These are phyloP conservation scores for Orchesellides sinensis DNA, from an alignment of 2,888 invertebrate species.

Conservation along the genomic window DNA sequence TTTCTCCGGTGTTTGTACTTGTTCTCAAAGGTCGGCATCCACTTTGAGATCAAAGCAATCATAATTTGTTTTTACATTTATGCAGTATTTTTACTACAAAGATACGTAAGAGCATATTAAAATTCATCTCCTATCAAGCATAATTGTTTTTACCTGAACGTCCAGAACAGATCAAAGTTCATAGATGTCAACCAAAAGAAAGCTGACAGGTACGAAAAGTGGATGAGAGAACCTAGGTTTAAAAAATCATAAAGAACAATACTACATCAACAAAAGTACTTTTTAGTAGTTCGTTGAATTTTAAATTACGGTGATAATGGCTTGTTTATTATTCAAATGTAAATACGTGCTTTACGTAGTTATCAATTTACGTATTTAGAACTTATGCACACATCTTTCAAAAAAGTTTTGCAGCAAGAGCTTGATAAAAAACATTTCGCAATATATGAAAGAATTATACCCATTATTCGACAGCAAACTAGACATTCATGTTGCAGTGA, in stretches of 20 bases:
- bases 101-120: too few relatives aligned
- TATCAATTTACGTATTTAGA: too few relatives aligned
- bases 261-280: neutral
- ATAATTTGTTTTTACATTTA: neutral
- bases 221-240: conserved; percentile 89
- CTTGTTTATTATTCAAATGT: too few relatives aligned
- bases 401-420: too few relatives aligned
- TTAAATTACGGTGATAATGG: neutral
- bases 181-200: conserved; percentile 96
- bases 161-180: conserved; percentile 98
- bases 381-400: too few relatives aligned
- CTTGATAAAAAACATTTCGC: too few relatives aligned
- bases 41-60: conserved; percentile 30
- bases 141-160: conserved; percentile 84
- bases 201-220: conserved; percentile 92
- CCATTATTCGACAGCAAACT: conserved; percentile 72
- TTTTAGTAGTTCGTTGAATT: neutral
- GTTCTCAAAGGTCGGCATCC: conserved; percentile 73
- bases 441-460: too few relatives aligned
- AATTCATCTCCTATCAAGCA: too few relatives aligned
- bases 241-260: neutral
- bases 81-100: too few relatives aligned
- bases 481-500: conserved; percentile 65
- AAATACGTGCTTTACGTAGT: too few relatives aligned
- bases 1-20: conserved; percentile 73